These are phyloP conservation scores for Thomomys bottae DNA, from an alignment of 2,113 vertebrate species.

Conservation along the genomic window DNA sequence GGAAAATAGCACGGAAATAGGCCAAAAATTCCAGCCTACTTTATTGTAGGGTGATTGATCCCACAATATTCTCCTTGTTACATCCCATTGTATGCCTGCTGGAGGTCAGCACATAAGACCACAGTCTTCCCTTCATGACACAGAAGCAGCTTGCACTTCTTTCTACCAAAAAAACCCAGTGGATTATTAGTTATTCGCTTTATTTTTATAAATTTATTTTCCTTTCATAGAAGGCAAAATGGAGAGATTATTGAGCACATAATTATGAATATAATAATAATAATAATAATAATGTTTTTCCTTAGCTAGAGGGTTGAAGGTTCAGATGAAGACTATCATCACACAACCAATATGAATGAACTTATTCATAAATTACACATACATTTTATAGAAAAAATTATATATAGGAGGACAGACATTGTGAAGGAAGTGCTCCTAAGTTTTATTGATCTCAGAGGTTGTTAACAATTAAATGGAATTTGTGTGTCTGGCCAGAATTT, in stretches of 20 bases:
- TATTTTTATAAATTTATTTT: background rate
- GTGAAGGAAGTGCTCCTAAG: conserved; percentile 2
- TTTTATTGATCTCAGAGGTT: background rate
- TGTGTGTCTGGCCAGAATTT: background rate
- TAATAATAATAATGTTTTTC: background rate
- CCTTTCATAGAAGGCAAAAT: conserved; percentile 36
- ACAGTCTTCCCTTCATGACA: background rate
- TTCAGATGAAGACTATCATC: conserved; percentile 11
- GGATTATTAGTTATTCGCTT: conserved; percentile 17
- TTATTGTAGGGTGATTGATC: background rate
- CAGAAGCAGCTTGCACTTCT: conserved; percentile 24
- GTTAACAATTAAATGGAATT: conserved; percentile 5
- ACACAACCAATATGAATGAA: background rate
- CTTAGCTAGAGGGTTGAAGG: background rate
- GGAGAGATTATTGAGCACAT: background rate
- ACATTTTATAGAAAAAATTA: background rate
- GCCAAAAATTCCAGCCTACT: background rate
- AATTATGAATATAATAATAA: conserved; percentile 13
- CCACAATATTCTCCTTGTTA: background rate
- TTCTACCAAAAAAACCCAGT: background rate
- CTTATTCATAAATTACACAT: background rate
- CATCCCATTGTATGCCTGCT: background rate
- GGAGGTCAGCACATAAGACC: background rate
- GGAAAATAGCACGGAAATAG: background rate
- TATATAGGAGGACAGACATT: background rate